These are phyloP conservation scores for Bagarius yarrelli DNA, from an alignment of 2,113 vertebrate species.

Conservation along the genomic window DNA sequence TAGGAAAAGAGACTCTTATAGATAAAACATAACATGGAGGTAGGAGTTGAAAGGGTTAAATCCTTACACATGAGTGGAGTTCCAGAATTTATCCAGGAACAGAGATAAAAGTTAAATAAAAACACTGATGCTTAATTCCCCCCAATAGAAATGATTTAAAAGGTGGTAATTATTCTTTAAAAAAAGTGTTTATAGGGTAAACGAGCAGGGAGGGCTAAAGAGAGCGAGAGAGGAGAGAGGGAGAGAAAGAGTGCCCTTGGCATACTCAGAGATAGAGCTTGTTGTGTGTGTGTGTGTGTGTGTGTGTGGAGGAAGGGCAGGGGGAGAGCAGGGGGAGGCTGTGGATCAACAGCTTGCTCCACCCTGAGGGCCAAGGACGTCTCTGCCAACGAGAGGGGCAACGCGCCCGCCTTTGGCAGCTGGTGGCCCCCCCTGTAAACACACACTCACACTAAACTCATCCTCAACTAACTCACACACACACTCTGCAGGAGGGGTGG, in stretches of 20 bases:
- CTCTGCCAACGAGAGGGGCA: constrained; percentile 58
- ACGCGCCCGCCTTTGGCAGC: constrained; percentile 61
- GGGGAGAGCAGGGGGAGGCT: constrained; percentile 58
- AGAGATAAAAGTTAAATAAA: background rate
- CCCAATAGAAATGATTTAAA: constrained; percentile 24
- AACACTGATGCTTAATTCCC: too few species aligned
- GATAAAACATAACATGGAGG: too few species aligned
- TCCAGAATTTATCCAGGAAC: background rate
- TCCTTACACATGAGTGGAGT: background rate
- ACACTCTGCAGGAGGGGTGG: constrained; percentile 62
- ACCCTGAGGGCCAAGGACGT: constrained; percentile 57
- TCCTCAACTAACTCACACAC: constrained; percentile 22
- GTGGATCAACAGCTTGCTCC: constrained; percentile 60
- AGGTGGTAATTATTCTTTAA: constrained; percentile 8
- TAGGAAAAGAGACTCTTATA: too few species aligned
- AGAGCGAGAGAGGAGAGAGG: constrained; percentile 14
- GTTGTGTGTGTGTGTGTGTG: constrained; percentile 34
- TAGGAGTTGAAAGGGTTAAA: too few species aligned
- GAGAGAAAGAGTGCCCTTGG: constrained; percentile 42
- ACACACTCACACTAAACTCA: constrained; percentile 3
- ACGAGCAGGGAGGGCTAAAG: constrained; percentile 43
- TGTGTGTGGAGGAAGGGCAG: constrained; percentile 54
- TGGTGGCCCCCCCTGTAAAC: constrained; percentile 52
- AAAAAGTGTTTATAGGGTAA: constrained; percentile 33
- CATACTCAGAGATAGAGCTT: constrained; percentile 31